Percentiles rank a stretch among this genome's conserved stretches.
These are phyloP conservation scores for Pavo muticus DNA, from an alignment of 2,113 vertebrate species.

Conservation along the genomic window DNA sequence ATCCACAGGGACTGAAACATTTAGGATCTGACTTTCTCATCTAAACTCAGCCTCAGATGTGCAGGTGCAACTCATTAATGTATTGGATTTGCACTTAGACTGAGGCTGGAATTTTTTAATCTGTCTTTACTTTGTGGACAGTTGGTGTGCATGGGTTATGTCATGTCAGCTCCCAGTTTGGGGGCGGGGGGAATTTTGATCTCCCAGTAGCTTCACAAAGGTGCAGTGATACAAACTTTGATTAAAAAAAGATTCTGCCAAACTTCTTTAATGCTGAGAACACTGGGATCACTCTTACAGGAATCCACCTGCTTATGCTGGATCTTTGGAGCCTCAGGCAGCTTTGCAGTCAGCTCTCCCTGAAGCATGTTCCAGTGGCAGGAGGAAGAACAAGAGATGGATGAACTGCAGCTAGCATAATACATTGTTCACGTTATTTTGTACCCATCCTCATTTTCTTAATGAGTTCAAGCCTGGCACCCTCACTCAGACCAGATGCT, in stretches of 20 bases:
- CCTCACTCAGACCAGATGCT: not conserved
- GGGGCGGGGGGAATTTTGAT: not conserved
- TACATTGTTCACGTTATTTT: rapidly evolving
- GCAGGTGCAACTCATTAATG: constrained; percentile 39
- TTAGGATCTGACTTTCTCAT: constrained; percentile 20
- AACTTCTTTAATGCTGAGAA: not conserved
- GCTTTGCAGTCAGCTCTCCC: not conserved
- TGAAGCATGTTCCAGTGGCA: not conserved
- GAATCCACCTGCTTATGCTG: not conserved
- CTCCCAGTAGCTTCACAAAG: not conserved
- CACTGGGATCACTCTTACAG: not conserved
- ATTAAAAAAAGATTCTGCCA: rapidly evolving
- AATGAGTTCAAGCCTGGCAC: not conserved
- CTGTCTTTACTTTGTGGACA: not conserved
- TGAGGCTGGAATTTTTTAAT: constrained; percentile 27
- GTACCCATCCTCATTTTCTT: not conserved
- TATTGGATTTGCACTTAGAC: constrained; percentile 37
- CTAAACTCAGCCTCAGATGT: constrained; percentile 15
- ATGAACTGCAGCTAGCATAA: rapidly evolving
- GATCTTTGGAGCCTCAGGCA: not conserved
- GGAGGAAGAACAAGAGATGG: not conserved
- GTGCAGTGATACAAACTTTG: not conserved
- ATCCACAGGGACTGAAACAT: not conserved
- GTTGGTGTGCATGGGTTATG: not conserved
- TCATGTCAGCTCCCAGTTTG: not conserved